Percentiles rank a stretch among this genome's conserved stretches.
Conservation (phyloP, 23 tunicate species). For the Halocynthia aurantium region DNA sequence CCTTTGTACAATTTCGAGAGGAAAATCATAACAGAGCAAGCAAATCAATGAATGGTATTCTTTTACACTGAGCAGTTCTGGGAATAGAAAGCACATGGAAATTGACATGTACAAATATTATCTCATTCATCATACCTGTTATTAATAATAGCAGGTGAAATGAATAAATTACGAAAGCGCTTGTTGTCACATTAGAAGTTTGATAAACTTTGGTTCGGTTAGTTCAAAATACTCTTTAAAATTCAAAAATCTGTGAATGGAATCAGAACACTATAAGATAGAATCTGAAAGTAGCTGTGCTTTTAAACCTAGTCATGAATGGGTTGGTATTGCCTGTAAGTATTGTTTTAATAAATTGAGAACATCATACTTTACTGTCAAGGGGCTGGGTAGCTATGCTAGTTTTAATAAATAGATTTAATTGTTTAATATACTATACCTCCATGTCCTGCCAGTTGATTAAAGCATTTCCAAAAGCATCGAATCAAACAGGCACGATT, state of each 20-base stretch:
- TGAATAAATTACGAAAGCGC: background rate
- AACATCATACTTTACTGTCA: too few relatives aligned
- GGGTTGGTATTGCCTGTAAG: too few relatives aligned
- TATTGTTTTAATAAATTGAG: too few relatives aligned
- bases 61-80: constrained; percentile 75
- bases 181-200: too few relatives aligned
- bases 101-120: background rate
- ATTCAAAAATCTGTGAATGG: too few relatives aligned
- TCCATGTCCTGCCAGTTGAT: constrained; percentile 65
- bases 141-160: background rate
- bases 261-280: too few relatives aligned
- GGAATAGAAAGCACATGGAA: background rate
- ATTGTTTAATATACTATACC: constrained; percentile 6
- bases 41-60: constrained; percentile 85
- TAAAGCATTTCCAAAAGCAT: constrained; percentile 78
- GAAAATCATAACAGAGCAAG: constrained; percentile 81
- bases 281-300: too few relatives aligned
- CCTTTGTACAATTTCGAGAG: constrained; percentile 75
- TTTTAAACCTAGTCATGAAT: too few relatives aligned
- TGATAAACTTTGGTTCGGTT: too few relatives aligned
- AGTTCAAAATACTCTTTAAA: too few relatives aligned
- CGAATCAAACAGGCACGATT: constrained; percentile 58
- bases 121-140: background rate
- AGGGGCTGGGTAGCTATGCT: too few relatives aligned
- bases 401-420: too few relatives aligned